Evolutionary conservation across 2,797 vertebrate species (phyloP), one percentile per base, ranked within the genome.

Genomic region (Mionectes olivaceus): DNA sequence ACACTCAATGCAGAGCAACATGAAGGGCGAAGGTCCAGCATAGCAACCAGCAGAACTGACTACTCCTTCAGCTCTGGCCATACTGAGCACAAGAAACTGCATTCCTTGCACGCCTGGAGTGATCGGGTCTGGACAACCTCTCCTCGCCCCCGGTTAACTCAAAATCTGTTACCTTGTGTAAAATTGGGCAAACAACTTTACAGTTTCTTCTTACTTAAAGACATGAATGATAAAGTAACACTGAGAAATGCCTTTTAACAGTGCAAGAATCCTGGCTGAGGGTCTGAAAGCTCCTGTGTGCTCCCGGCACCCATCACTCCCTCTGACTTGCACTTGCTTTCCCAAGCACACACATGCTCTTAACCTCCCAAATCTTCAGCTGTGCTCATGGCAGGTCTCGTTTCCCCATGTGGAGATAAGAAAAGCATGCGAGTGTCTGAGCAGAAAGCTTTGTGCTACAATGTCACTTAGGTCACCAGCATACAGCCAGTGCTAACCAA

Each of bases 391-490:
- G 43, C 7, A 35, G 33, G 28, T 33, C 57, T 49, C 49, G 27
- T 27, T 23, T 19, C 56, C 64, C 52, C 25, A 33, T 41, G 33
- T 52, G 65, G 63, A 68, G 41, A 28, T 32, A 35, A 82, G 67
- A 69, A 84, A 67, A 56, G 55, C 52, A 39, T 24, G 69, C 0
- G 0, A 57, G 53, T 33, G 80, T 6, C 57, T 35, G 86, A 70
- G 56, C 75, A 73, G 81, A 59, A 75, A 76, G 81, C 43, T 47
- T 69, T 15, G 10, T 22, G 67, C 60, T 44, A 23, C 87, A 92
- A 28, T 87, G 87, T 83, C 94, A 87, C n/a, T 59, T 33, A 11
- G 81, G 94, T 93, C 91, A 90, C 78, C 76, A 24, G 44, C 24
- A 7, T 2, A 19, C 33, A 61, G 30, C 32, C 59, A 18, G 50